These are phyloP conservation scores for Muschampia plurimacula DNA, from an alignment of 2,888 invertebrate genomes.

Conservation along the genomic window DNA sequence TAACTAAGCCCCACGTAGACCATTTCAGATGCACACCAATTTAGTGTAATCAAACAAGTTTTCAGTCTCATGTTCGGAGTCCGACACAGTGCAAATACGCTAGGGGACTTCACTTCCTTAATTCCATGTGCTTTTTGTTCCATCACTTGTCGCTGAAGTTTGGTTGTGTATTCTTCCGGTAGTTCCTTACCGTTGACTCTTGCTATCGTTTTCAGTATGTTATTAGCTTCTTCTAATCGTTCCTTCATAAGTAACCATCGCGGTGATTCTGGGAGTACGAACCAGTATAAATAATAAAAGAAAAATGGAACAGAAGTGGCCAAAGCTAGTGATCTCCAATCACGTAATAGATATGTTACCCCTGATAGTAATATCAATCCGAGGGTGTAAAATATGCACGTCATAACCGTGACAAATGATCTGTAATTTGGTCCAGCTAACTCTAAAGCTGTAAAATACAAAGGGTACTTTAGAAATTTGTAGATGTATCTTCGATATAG, in stretches of 20 bases:
- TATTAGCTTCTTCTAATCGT: slow-evolving; percentile 92
- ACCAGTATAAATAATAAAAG: slow-evolving; percentile 93
- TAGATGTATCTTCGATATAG: no score
- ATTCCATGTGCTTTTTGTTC: slow-evolving; percentile 86
- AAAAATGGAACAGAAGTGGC: slow-evolving; percentile 95
- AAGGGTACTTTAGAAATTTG: not conserved
- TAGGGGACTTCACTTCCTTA: slow-evolving; percentile 68
- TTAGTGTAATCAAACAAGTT: slow-evolving; percentile 93
- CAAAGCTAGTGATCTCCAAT: slow-evolving; percentile 93
- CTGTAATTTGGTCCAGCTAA: slow-evolving; percentile 96
- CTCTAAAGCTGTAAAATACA: slow-evolving; percentile 91
- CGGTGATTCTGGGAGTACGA: slow-evolving; percentile 95
- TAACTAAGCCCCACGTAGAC: slow-evolving; percentile 97
- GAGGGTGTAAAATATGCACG: slow-evolving; percentile 95
- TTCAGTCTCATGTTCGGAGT: slow-evolving; percentile 96
- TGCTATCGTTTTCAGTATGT: slow-evolving; percentile 91
- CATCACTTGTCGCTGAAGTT: slow-evolving; percentile 90
- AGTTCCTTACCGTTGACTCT: slow-evolving; percentile 91
- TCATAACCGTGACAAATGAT: slow-evolving; percentile 96
- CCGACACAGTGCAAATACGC: slow-evolving; percentile 88
- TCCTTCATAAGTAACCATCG: slow-evolving; percentile 89
- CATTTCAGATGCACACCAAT: slow-evolving; percentile 97
- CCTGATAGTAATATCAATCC: slow-evolving; percentile 93
- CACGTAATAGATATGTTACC: slow-evolving; percentile 93
- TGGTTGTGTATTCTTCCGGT: slow-evolving; percentile 89